Evolutionary conservation across 2,797 vertebrate genomes (phyloP).

Genomic region (Syngnathus rostellatus): DNA sequence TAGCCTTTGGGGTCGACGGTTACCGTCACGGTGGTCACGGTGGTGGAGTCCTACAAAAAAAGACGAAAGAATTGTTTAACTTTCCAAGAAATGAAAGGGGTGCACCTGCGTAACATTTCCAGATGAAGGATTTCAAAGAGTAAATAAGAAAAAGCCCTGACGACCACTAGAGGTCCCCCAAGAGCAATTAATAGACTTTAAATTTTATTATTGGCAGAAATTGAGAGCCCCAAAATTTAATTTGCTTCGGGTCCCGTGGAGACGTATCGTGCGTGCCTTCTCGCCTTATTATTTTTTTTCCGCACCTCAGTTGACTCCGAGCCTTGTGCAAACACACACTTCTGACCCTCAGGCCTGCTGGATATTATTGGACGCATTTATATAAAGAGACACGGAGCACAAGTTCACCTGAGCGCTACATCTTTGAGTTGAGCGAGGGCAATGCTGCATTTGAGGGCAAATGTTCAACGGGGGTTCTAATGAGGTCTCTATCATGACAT

Average conservation of each 20-base stretch:
- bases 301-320: constrained; percentile 8
- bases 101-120: not conserved
- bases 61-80: constrained; percentile 1
- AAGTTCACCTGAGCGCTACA: not conserved
- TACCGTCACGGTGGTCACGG: constrained; percentile 69
- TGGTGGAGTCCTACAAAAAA: constrained; percentile 62
- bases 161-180: not conserved
- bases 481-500: constrained; percentile 37
- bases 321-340: constrained; percentile 18
- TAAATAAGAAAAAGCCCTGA: not conserved
- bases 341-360: constrained; percentile 51
- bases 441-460: constrained; percentile 22
- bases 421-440: not conserved
- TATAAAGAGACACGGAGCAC: constrained; percentile 49
- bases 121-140: not conserved
- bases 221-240: not conserved
- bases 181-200: not conserved
- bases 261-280: not conserved
- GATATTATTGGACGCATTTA: constrained; percentile 65
- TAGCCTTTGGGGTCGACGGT: constrained; percentile 73
- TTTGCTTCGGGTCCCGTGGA: not conserved
- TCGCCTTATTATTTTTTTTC: not conserved
- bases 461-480: constrained; percentile 52
- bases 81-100: not conserved
- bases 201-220: not conserved